Conservation (phyloP, 2,113 vertebrate species). For the Phalacrocorax aristotelis region DNA sequence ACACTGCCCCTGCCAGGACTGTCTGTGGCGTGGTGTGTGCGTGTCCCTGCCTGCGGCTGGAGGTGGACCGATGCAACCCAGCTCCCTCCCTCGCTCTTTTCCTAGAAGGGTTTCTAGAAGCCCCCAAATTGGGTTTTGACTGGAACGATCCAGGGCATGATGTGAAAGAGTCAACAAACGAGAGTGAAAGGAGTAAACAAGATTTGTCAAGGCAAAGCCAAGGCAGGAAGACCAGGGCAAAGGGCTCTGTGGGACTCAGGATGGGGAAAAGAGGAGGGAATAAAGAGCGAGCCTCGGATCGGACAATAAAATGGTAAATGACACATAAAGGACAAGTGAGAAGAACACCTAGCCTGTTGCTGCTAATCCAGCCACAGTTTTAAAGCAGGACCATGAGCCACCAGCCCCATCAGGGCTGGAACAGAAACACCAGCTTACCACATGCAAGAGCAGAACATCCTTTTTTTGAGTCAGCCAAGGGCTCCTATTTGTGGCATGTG, state of each 20-base stretch:
- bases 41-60: rapidly evolving
- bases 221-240: neutral
- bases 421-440: neutral
- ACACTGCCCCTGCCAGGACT: rapidly evolving
- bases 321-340: neutral
- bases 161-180: neutral
- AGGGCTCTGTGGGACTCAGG: neutral
- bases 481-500: neutral
- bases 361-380: neutral
- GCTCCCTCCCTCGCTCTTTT: neutral
- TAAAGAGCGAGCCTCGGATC: neutral
- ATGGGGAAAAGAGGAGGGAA: neutral
- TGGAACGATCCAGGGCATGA: neutral
- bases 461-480: neutral
- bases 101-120: neutral
- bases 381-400: neutral
- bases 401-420: neutral
- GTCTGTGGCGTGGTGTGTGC: rapidly evolving
- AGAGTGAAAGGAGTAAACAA: neutral
- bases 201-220: neutral
- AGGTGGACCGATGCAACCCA: neutral
- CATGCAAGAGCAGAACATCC: neutral
- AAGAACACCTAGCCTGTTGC: neutral
- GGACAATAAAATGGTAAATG: neutral
- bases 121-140: neutral